Evolutionary conservation across 2,113 vertebrate species (phyloP).

Genomic region (Microcebus ravelobensis): DNA sequence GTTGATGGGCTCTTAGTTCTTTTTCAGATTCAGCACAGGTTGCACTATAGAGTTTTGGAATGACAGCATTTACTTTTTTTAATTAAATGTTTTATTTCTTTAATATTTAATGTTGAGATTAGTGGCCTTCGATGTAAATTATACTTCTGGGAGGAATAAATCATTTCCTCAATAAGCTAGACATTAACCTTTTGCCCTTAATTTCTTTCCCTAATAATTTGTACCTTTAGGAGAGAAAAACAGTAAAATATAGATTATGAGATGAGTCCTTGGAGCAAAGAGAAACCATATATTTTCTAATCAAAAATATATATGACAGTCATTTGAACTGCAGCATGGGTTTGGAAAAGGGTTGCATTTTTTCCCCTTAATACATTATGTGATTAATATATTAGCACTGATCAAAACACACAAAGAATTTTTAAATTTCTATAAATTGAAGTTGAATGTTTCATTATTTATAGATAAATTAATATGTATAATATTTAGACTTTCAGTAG

Average conservation of each 20-base stretch:
- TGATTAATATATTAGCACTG: neutral
- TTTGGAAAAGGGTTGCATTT: neutral
- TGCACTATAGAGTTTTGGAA: neutral
- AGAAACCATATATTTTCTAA: slow-evolving; percentile 40
- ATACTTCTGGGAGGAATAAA: slow-evolving; percentile 37
- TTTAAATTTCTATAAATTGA: neutral
- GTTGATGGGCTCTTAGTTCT: neutral
- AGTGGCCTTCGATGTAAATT: slow-evolving; percentile 46
- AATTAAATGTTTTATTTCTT: slow-evolving; percentile 47
- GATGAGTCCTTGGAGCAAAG: neutral
- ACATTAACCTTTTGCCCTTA: neutral
- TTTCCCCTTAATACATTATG: neutral
- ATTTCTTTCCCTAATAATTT: slow-evolving; percentile 39
- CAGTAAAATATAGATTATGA: slow-evolving; percentile 23
- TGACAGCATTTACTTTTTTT: neutral
- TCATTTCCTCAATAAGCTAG: neutral
- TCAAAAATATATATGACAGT: neutral
- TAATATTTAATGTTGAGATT: slow-evolving; percentile 47
- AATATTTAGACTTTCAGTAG: neutral
- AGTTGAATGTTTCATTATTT: slow-evolving; percentile 24
- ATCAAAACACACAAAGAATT: neutral
- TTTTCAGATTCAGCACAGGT: neutral
- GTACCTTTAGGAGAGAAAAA: slow-evolving; percentile 39
- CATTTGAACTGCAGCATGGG: neutral
- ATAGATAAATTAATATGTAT: neutral